These are phyloP conservation scores for Spodoptera litura DNA, from an alignment of 1,140 invertebrate genomes.

Conservation along the genomic window DNA sequence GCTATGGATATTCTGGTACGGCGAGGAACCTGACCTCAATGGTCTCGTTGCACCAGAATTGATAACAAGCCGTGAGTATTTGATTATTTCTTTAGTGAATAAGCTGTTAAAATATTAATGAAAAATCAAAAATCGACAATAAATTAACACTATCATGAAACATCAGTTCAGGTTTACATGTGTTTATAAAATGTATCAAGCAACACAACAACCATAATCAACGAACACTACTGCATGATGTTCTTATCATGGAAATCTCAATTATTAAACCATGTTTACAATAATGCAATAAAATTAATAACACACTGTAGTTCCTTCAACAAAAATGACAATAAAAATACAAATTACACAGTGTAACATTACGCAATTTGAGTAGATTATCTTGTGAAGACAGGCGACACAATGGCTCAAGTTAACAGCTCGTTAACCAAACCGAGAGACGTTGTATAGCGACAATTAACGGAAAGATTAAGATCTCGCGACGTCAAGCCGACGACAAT, in stretches of 20 bases:
- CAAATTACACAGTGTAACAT: constrained; percentile 25
- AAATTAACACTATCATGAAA: no score
- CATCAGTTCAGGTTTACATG: background rate
- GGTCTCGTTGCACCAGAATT: constrained; percentile 93
- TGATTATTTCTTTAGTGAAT: constrained; percentile 3
- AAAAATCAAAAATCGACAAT: no score
- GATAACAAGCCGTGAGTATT: constrained; percentile 90
- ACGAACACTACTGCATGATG: background rate
- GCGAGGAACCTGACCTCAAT: constrained; percentile 96
- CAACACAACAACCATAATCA: no score
- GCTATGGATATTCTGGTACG: constrained; percentile 99
- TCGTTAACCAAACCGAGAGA: constrained; percentile 71
- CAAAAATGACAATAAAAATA: constrained; percentile 7
- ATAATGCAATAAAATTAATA: no score
- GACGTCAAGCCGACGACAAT: constrained; percentile 61
- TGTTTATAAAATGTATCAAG: background rate
- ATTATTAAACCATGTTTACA: no score
- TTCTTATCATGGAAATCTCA: no score
- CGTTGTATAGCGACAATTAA: constrained; percentile 74
- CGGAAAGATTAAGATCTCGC: constrained; percentile 72
- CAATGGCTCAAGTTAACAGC: constrained; percentile 74
- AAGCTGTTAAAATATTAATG: background rate
- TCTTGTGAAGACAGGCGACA: constrained; percentile 49
- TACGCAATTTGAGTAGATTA: constrained; percentile 35
- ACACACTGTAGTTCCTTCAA: background rate